These are phyloP conservation scores for Meteorus cinctellus DNA, from an alignment of 2,888 invertebrate species.

Conservation along the genomic window DNA sequence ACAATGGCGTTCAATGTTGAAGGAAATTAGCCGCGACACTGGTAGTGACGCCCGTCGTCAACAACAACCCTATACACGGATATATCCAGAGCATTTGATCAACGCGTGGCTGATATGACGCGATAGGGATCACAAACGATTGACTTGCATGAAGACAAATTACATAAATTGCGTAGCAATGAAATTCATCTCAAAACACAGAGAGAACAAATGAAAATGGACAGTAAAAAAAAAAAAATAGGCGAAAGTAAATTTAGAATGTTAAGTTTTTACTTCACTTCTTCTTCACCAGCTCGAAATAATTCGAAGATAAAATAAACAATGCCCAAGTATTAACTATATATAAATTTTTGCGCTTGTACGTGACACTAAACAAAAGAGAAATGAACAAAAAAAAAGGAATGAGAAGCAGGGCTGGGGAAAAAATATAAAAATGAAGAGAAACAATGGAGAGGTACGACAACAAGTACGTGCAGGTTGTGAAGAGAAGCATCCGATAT, in stretches of 20 bases:
- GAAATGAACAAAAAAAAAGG: background rate
- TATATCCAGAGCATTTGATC: background rate
- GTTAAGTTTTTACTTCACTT: background rate
- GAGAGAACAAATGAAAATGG: background rate
- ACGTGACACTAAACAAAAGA: conserved; percentile 26
- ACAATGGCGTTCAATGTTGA: conserved; percentile 71
- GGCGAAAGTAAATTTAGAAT: background rate
- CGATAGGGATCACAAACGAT: conserved; percentile 26
- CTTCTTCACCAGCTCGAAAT: background rate
- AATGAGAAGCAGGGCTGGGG: conserved; percentile 12
- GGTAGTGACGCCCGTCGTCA: conserved; percentile 67
- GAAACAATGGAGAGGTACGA: conserved; percentile 24
- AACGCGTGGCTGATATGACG: conserved; percentile 34
- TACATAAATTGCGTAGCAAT: background rate
- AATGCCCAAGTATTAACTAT: conserved; percentile 2
- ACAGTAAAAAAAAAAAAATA: background rate
- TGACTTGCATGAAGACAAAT: conserved; percentile 24
- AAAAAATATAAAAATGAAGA: conserved; percentile 4
- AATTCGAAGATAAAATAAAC: background rate
- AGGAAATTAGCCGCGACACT: conserved; percentile 71
- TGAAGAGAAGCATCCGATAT: conserved; percentile 17
- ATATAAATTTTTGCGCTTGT: conserved; percentile 17
- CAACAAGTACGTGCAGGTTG: conserved; percentile 36
- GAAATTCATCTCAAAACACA: background rate
- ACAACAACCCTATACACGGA: conserved; percentile 12